Conservation (phyloP, 2,888 invertebrate genomes). For the Zhengitettix transpicula region DNA sequence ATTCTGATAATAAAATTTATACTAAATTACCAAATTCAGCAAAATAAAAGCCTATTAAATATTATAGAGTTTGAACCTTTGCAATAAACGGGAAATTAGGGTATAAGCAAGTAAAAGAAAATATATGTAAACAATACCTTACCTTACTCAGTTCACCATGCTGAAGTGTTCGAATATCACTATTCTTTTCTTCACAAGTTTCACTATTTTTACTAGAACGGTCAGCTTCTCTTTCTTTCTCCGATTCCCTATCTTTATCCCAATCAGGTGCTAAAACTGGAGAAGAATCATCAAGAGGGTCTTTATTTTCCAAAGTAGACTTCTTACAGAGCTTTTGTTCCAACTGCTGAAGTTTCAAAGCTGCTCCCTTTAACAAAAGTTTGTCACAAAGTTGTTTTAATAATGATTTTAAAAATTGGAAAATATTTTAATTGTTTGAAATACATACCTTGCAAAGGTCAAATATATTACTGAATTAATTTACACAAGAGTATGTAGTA, state of each 20-base stretch:
- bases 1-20: too few relatives aligned
- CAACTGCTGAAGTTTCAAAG: constrained; percentile 48
- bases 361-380: constrained; percentile 28
- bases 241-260: constrained; percentile 26
- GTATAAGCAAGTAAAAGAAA: too few relatives aligned
- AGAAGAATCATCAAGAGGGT: constrained; percentile 5
- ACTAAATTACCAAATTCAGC: too few relatives aligned
- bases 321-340: constrained; percentile 48
- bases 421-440: not conserved
- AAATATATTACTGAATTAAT: too few relatives aligned
- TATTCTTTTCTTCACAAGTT: constrained; percentile 18
- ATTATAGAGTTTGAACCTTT: too few relatives aligned
- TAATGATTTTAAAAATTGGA: not conserved
- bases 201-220: constrained; percentile 26
- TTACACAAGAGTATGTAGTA: too few relatives aligned
- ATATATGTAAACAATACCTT: too few relatives aligned
- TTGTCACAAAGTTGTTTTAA: not conserved
- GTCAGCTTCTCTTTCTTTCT: constrained; percentile 24
- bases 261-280: constrained; percentile 24
- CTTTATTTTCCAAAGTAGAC: constrained; percentile 25
- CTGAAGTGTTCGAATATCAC: constrained; percentile 15
- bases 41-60: too few relatives aligned
- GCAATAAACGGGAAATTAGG: too few relatives aligned
- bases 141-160: constrained; percentile 2
- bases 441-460: not conserved